Base-by-base conservation (phyloP, 2,888 invertebrate species). In the Patella ulyssiponensis region DNA sequence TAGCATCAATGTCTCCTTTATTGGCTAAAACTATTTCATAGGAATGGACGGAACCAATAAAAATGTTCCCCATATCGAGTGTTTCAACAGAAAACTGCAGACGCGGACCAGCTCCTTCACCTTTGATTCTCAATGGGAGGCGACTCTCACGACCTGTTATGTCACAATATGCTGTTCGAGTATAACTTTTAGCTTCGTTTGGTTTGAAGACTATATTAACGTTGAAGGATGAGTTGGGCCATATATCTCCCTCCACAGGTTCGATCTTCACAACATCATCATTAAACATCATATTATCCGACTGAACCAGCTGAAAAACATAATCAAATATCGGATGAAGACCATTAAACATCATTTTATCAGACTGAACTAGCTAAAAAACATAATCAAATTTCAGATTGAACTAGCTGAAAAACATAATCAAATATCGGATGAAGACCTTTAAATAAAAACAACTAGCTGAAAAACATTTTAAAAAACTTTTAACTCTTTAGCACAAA, bases 1-100 rank as follows among this genome's bases (percentile, higher is more conserved):
- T 91, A 73, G 92, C 92, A 85, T 91, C 91, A 78, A 92, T 92
- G 81, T 91, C 91, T 5, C 92, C 92, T 76, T 90, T 91, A 83
- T 92, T 92, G 20, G 89, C 90, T 78, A 92, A 81, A 12, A 92
- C 88, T 20, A 92, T 87, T 81, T 92, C 92, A 83, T 91, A 92
- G 12, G 84, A 83, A 83, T 92, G 92, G 20, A 84, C 89, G 3
- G 91, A 91, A 75, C 89, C 88, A 78, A 92, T 89, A 80, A 92
- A 92, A 53, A 92, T 90, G 79, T 91, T 90, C 20, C 92, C 92
- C 87, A 92, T 88, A 78, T 92, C 91, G 53, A 92, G 82, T 7
- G 82, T 82, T 72, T 91, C 89, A 75, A 89, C 88, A 4, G 91
- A 91, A 71, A 92, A 88, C 81, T 91, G 87, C 5, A 92, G 88